Conservation (phyloP, 2,797 vertebrate genomes). For the Tympanoctomys barrerae region DNA sequence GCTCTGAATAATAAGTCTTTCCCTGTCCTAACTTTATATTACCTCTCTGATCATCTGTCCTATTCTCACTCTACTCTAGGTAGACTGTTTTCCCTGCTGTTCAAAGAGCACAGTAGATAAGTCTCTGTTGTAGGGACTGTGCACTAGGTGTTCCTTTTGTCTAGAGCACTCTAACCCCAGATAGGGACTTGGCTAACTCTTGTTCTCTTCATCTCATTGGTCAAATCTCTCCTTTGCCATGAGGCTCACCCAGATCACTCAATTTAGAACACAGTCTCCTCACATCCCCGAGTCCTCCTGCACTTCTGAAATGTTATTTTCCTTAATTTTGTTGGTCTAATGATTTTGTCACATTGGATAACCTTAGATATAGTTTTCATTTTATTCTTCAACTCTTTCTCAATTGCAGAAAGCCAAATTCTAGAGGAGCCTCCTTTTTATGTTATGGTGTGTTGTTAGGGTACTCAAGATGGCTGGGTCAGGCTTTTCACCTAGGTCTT, state of each 20-base stretch:
- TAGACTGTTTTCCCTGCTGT: background rate
- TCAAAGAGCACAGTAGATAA: constrained; percentile 29
- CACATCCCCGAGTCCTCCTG: background rate
- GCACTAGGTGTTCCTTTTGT: background rate
- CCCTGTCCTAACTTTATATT: background rate
- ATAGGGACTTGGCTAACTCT: background rate
- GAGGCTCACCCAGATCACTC: background rate
- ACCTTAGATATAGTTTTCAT: constrained; percentile 10
- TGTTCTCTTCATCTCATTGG: constrained; percentile 22
- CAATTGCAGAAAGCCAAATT: constrained; percentile 11
- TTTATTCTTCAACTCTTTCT: constrained; percentile 38
- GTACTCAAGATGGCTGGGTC: background rate
- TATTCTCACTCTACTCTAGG: background rate
- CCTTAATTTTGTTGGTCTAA: background rate
- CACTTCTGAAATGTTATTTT: constrained; percentile 7
- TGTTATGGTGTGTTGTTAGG: background rate
- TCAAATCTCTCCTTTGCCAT: constrained; percentile 47
- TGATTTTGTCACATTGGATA: constrained; percentile 14
- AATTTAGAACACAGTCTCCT: background rate
- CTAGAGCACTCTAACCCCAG: background rate
- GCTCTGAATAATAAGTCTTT: background rate
- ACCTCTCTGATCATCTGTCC: background rate
- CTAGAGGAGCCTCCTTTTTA: background rate
- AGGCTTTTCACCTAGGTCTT: background rate
- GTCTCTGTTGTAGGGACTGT: background rate